phyloP scores from a whole-genome alignment of 2,888 invertebrate species.

The Cabera pusaria region DNA sequence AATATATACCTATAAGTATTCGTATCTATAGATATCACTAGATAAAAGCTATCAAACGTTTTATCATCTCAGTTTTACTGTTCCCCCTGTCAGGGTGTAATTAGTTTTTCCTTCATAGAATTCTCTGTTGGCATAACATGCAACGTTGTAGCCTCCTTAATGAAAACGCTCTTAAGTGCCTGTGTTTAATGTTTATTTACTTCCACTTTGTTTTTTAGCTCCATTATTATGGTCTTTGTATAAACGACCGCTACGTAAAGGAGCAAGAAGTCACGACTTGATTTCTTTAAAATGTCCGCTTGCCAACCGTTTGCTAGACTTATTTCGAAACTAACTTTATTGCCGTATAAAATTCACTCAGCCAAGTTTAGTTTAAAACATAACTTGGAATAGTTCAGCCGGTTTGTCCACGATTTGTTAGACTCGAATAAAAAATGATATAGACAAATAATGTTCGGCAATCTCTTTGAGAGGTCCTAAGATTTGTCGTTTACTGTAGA shows the following conservation, averaged over 20 bases:
- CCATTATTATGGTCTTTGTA: constrained; percentile 53
- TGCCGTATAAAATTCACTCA: constrained; percentile 30
- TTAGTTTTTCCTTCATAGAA: constrained; percentile 74
- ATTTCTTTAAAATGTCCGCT: constrained; percentile 50
- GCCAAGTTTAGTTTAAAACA: constrained; percentile 29
- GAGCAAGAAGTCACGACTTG: constrained; percentile 46
- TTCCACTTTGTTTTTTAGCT: constrained; percentile 69
- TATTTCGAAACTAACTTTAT: constrained; percentile 32
- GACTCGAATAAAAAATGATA: constrained; percentile 36
- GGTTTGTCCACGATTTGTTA: constrained; percentile 30
- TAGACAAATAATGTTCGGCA: constrained; percentile 39
- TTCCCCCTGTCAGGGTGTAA: constrained; percentile 63
- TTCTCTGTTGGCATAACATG: constrained; percentile 65
- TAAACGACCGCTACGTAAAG: constrained; percentile 45
- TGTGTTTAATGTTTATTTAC: constrained; percentile 75
- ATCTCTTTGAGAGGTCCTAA: constrained; percentile 40
- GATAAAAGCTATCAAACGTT: constrained; percentile 33
- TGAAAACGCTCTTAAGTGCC: constrained; percentile 76
- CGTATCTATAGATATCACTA: constrained; percentile 2
- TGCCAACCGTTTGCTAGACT: constrained; percentile 32
- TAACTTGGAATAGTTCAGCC: constrained; percentile 25
- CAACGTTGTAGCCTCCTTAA: constrained; percentile 72
- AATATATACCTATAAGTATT: not conserved
- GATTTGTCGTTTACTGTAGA: constrained; percentile 46
- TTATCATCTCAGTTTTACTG: constrained; percentile 42